Conservation (phyloP, 1,140 invertebrate species). For the Trissolcus basalis region DNA sequence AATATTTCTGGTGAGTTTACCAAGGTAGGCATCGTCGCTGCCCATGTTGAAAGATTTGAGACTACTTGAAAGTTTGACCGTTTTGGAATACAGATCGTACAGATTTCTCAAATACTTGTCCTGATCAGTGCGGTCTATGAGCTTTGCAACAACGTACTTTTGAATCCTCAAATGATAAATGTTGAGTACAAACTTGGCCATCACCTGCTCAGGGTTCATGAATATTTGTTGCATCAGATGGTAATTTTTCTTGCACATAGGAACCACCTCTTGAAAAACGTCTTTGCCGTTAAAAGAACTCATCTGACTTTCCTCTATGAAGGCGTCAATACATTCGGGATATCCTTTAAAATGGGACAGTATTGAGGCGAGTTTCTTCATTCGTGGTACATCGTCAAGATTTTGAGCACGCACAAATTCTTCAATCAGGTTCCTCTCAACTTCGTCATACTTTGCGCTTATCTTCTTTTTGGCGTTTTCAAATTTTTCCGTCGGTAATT, state of each 20-base stretch:
- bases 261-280: constrained; percentile 93
- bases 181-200: constrained; percentile 98
- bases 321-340: constrained; percentile 96
- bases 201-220: constrained; percentile 96
- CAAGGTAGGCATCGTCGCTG: constrained; percentile 86
- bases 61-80: constrained; percentile 84
- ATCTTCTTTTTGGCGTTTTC: constrained; percentile 93
- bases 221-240: constrained; percentile 95
- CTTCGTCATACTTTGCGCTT: constrained; percentile 94
- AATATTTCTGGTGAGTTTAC: constrained; percentile 88
- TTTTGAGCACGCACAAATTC: constrained; percentile 94
- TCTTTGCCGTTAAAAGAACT: constrained; percentile 86
- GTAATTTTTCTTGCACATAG: constrained; percentile 92
- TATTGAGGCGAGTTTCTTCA: constrained; percentile 95
- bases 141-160: constrained; percentile 87
- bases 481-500: constrained; percentile 91
- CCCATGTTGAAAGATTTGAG: constrained; percentile 86
- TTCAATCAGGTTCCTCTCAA: constrained; percentile 94
- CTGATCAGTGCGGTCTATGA: constrained; percentile 87
- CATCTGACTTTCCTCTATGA: constrained; percentile 97
- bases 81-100: constrained; percentile 91
- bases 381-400: constrained; percentile 87
- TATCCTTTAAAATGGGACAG: constrained; percentile 97
- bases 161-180: constrained; percentile 96
- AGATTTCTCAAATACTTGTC: constrained; percentile 93